Base-by-base conservation (phyloP, 2,113 vertebrate species). In the Galeopterus variegatus region DNA sequence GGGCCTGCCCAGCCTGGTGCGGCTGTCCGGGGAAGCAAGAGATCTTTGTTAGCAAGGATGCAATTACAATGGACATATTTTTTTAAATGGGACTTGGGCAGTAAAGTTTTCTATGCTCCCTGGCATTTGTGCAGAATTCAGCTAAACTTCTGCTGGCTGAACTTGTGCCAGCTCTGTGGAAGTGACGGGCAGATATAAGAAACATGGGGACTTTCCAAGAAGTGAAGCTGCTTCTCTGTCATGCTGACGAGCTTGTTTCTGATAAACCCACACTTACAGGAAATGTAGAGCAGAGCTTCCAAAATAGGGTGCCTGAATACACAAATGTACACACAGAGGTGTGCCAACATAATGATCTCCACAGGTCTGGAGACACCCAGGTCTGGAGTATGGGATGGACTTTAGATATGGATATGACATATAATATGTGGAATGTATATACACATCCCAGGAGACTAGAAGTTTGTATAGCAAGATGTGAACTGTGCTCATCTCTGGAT, bases 161-260 rank as follows among this genome's bases (percentile, higher is more conserved):
- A 86, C 36, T 24, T 65, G 28, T n/a, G 45, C 82, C 50, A 79
- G 36, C 87, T 84, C 41, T 86, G 21, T 41, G 45, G 45, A 91
- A 95, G 72, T 48, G 36, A 93, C 36, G 79, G 75, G 11, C 83
- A 80, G 45, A 56, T 31, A 58, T 5, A 52, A 90, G 90, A 89
- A 87, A 70, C 69, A 6, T 14, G 4, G 14, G 58, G n/a, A 73
- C 83, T 86, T 89, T 75, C 56, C 86, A 95, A 85, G 83, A 86
- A 82, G 41, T 13, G 33, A 67, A 70, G 28, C 67, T 81, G 56
- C 26, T 67, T 77, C 26, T 7, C 82, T 15, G 7, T 23, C 24
- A 2, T 19, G 54, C 65, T 0, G 0, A 7, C 1, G 14, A 13
- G 45, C 41, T 79, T 19, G 5, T 75, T 75, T 60, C 50, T 45